Evolutionary conservation across 2,113 vertebrate genomes (phyloP).

Genomic region (Rattus norvegicus): DNA sequence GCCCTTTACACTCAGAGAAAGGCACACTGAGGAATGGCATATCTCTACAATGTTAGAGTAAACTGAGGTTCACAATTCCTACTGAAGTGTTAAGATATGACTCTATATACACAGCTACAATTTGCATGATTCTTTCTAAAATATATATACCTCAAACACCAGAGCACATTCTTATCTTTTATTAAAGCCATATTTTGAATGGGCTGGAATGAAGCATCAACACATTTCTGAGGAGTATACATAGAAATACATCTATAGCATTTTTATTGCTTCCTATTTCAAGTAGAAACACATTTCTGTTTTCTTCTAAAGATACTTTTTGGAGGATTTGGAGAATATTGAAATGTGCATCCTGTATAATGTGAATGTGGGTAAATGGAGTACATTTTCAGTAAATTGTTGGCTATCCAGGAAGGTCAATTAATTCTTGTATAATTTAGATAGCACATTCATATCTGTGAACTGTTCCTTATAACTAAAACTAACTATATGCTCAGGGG

Average conservation of each 20-base stretch:
- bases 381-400: not conserved
- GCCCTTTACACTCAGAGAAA: not conserved
- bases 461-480: conserved; percentile 2
- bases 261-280: conserved; percentile 24
- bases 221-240: not conserved
- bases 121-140: not conserved
- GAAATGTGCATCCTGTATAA: not conserved
- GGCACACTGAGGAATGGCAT: fast-evolving
- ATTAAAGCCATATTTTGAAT: not conserved
- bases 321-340: not conserved
- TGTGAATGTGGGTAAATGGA: not conserved
- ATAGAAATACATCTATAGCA: not conserved
- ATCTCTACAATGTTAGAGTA: not conserved
- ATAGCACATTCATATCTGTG: not conserved
- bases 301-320: not conserved
- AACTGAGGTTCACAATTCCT: not conserved
- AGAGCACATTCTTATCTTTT: conserved; percentile 6
- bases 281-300: not conserved
- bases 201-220: not conserved
- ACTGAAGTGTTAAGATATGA: not conserved
- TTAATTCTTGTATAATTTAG: conserved; percentile 28
- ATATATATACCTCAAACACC: not conserved
- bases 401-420: not conserved
- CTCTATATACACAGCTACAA: not conserved
- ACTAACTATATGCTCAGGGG: conserved; percentile 31